Conservation (phyloP, 2,888 invertebrate species). For the Acleris sparsana region DNA sequence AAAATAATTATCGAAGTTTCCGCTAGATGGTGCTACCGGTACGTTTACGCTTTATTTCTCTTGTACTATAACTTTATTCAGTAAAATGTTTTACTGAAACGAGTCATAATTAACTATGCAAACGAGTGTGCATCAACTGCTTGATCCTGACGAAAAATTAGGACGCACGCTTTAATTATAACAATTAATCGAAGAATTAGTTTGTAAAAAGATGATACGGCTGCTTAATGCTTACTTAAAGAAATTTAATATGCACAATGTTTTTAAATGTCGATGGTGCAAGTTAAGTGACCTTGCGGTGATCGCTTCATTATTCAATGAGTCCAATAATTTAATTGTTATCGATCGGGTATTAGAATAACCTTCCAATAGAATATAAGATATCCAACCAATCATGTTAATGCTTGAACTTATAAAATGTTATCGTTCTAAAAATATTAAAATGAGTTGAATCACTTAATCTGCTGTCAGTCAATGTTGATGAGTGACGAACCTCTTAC, state of each 20-base stretch:
- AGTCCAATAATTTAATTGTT: neutral
- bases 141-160: no score
- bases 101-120: no score
- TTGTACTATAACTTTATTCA: no score
- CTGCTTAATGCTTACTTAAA: no score
- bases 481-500: neutral
- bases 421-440: constrained; percentile 6
- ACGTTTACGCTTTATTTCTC: neutral
- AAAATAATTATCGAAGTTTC: neutral
- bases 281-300: neutral
- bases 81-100: no score
- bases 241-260: neutral
- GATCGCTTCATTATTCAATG: neutral
- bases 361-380: neutral
- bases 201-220: no score
- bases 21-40: constrained; percentile 5
- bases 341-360: neutral
- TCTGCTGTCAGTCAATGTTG: constrained; percentile 13
- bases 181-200: no score
- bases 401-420: constrained; percentile 12
- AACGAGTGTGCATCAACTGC: no score
- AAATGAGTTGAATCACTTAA: constrained; percentile 17
- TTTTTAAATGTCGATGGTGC: constrained; percentile 1
- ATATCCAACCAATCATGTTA: constrained; percentile 3
- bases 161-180: no score